Evolutionary conservation across 2,888 invertebrate genomes (phyloP), one percentile per base, ranked within the genome.

Genomic region (Pogonocherus hispidulus): DNA sequence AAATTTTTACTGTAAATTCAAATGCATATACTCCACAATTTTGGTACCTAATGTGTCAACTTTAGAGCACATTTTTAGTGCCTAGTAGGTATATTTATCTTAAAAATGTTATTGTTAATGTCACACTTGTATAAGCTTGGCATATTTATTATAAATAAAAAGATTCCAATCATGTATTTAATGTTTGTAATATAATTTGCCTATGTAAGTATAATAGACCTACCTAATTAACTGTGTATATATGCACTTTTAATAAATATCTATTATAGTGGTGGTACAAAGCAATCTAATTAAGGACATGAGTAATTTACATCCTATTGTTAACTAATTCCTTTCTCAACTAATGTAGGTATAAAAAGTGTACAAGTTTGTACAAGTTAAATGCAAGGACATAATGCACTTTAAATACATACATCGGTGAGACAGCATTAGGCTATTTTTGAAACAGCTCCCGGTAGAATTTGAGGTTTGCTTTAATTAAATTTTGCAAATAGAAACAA

Each of bases 301-400:
- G 41, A 41, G 16, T 41, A 41, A 41, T 41, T 41, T 41, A n/a
- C 41, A 41, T 41, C 16, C n/a, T 14, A 14, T 41, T 14, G 41
- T 41, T 41, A 14, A 41, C 41, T n/a, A 14, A 6, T n/a, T n/a
- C 41, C 16, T 41, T 41, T 16, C n/a, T 41, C n/a, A 27, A 27
- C 27, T 27, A 27, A 27, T 27, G 8, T 8, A 41, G 41, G 41
- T 41, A 14, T 41, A 14, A 11, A 41, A 27, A n/a, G 14, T 16
- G 19, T 27, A 23, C 52, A 52, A 14, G 52, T 52, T 52, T 3
- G 14, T 9, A 52, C 52, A 52, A 52, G 52, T 52, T 22, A 52
- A 23, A 6, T 27, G 23, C 41, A 11, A 19, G 20, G 9, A 27
- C 27, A 41, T 18, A 6, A 47, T 47, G 19, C 47, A 47, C 47